Evolutionary conservation across 2,888 invertebrate species (phyloP), one percentile per base, ranked within the genome.

Genomic region (Megamerina dolium): DNA sequence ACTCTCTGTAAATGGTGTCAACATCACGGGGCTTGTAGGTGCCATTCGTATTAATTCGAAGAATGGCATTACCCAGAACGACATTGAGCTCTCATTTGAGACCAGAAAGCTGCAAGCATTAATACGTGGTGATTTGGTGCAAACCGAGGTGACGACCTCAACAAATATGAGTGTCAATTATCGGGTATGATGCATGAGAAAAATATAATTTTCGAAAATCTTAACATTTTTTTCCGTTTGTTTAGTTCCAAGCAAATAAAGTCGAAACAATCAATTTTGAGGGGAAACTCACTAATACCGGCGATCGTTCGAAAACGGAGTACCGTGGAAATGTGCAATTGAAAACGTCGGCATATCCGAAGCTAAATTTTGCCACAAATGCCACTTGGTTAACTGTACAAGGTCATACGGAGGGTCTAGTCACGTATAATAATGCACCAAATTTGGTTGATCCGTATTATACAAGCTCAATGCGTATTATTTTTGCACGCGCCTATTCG

Each of bases 321-420:
- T 67, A 68, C 40, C 76, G 79, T 33, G 84, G 82, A 1, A 79
- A 81, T 43, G 64, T 86, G 37, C 79, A 80, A 32, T 73, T 90
- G 54, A 77, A 80, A 45, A 84, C 86, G 10, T 81, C 86, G 0
- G 86, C 87, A 0, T 87, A 89, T 70, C 83, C 87, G 0, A 77
- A 79, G 29, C 77, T 83, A 43, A 83, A 87, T 64, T 82, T 86
- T 61, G 79, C 78, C 45, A 72, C 82, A 1, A 76, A 80, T 34
- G 53, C 55, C 3, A 80, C 77, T 51, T 81, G 82, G 73, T 73
- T 87, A 73, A 81, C 79, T 68, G 79, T 84, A 2, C 77, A 81
- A 56, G 82, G 79, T 13, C 87, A 87, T 54, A 68, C 83, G 1
- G 88, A 89, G 60, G 71, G 82, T 16, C 77, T 78, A n/a, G 71